phyloP scores from a whole-genome alignment of 2,113 vertebrate genomes.

The Orthonyx spaldingii region DNA sequence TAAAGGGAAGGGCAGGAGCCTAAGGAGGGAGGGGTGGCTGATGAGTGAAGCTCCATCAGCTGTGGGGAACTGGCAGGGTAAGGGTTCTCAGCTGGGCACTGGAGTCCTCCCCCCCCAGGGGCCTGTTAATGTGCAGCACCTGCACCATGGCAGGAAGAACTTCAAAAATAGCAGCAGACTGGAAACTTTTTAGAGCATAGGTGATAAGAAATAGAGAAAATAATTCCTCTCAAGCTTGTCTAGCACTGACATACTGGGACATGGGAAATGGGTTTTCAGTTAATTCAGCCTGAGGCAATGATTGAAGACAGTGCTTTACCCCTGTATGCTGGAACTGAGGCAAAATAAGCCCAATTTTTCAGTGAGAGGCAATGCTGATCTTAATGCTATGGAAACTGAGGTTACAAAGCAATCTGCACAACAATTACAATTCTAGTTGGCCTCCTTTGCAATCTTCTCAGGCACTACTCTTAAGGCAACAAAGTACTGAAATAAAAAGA shows the following conservation, averaged over 20 bases:
- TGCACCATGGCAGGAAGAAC: not conserved
- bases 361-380: not conserved
- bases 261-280: not conserved
- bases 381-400: not conserved
- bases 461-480: not conserved
- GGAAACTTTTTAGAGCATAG: not conserved
- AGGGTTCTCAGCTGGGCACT: not conserved
- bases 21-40: not conserved
- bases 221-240: not conserved
- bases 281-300: not conserved
- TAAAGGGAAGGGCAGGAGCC: not conserved
- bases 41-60: not conserved
- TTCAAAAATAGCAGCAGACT: not conserved
- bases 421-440: not conserved
- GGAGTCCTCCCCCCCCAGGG: not conserved
- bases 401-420: not conserved
- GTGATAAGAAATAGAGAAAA: not conserved
- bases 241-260: not conserved
- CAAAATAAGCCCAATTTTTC: not conserved
- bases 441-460: not conserved
- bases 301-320: not conserved
- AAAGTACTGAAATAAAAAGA: not conserved
- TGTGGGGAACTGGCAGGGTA: not conserved
- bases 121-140: not conserved
- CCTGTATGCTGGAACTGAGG: not conserved